These are phyloP conservation scores for Dexiosoma caninum DNA, from an alignment of 2,888 invertebrate genomes.

Conservation along the genomic window DNA sequence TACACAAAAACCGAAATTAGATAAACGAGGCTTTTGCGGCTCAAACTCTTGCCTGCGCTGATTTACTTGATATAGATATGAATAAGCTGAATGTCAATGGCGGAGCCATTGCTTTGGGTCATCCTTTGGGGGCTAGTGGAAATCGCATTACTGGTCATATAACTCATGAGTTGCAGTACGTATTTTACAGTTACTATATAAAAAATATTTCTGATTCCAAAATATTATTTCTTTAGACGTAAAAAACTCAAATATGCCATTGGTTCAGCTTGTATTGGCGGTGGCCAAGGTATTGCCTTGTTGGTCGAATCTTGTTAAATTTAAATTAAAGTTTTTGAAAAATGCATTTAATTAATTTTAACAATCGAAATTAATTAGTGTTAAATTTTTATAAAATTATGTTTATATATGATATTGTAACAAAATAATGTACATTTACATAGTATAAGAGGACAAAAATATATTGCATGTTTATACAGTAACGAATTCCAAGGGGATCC, in stretches of 20 bases:
- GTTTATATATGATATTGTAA: too few relatives aligned
- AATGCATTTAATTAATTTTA: conserved; percentile 63
- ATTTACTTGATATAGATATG: conserved; percentile 90
- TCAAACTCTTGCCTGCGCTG: conserved; percentile 94
- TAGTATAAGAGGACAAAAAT: too few relatives aligned
- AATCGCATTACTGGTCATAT: conserved; percentile 94
- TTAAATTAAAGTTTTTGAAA: conserved; percentile 28
- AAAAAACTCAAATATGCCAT: conserved; percentile 91
- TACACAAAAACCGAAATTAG: conserved; percentile 71
- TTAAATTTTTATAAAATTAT: too few relatives aligned
- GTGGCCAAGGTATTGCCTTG: conserved; percentile 98
- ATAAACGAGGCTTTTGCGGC: conserved; percentile 99
- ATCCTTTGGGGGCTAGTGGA: conserved; percentile 97
- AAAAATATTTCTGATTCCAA: background rate
- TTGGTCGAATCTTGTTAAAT: conserved; percentile 84
- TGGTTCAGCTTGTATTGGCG: conserved; percentile 98
- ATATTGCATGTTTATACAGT: too few relatives aligned
- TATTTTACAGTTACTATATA: background rate
- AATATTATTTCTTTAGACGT: conserved; percentile 80
- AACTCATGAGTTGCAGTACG: conserved; percentile 92
- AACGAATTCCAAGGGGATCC: too few relatives aligned
- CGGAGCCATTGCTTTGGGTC: conserved; percentile 97
- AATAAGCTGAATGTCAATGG: conserved; percentile 95
- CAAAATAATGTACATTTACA: too few relatives aligned
- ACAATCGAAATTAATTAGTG: conserved; percentile 56